Evolutionary conservation across 2,888 invertebrate species (phyloP).

Genomic region (Drosophila engyochracea): DNA sequence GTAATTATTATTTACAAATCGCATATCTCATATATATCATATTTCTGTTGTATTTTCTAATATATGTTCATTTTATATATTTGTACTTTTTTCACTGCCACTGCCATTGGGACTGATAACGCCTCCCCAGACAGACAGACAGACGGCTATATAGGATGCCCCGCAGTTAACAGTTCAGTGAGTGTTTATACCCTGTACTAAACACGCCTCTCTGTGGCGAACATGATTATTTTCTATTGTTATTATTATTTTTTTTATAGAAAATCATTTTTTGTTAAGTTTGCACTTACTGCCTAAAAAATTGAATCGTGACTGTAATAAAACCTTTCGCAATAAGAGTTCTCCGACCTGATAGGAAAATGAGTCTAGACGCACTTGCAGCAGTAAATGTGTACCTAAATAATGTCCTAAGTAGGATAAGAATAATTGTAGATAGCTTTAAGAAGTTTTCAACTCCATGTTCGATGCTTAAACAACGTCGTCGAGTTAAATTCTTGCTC

Average conservation of each 20-base stretch:
- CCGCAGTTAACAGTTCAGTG: conserved; percentile 48
- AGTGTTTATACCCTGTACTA: conserved; percentile 37
- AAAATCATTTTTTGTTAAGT: neutral
- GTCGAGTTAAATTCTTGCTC: no score
- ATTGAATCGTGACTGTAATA: neutral
- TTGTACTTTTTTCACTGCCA: conserved; percentile 26
- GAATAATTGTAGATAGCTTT: no score
- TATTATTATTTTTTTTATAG: neutral
- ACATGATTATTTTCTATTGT: neutral
- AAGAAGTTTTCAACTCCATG: no score
- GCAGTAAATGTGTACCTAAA: no score
- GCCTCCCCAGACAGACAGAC: conserved; percentile 16
- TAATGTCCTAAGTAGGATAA: no score
- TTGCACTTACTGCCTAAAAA: neutral
- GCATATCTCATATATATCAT: conserved; percentile 40
- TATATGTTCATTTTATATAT: conserved; percentile 9
- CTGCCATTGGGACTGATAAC: conserved; percentile 42
- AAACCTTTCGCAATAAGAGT: no score
- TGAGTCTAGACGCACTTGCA: no score
- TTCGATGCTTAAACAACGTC: no score
- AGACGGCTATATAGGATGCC: conserved; percentile 35
- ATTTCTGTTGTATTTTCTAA: conserved; percentile 64
- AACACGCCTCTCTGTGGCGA: no score
- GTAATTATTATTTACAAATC: conserved; percentile 67
- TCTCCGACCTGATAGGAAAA: no score